Evolutionary conservation across 1,140 invertebrate species (phyloP).

Genomic region (Cyclargus thomasi): DNA sequence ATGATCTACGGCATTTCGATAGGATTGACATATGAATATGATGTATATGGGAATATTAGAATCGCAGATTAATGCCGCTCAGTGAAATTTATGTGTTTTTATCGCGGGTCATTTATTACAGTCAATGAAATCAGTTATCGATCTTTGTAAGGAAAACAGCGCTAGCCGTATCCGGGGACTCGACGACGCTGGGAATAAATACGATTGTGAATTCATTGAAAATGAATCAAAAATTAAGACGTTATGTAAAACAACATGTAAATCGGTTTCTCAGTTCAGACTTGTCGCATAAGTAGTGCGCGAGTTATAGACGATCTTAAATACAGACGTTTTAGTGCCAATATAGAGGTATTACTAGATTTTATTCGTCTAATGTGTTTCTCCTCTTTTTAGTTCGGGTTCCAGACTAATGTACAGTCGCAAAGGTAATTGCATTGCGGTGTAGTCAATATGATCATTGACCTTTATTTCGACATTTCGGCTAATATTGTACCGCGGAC

Average conservation of each 20-base stretch:
- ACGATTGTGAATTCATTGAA: background rate
- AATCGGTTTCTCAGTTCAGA: background rate
- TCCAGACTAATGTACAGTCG: background rate
- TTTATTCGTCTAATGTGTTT: background rate
- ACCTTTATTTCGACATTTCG: slow-evolving; percentile 32
- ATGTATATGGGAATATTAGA: background rate
- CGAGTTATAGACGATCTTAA: background rate
- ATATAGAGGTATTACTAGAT: background rate
- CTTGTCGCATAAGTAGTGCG: background rate
- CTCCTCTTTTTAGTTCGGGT: background rate
- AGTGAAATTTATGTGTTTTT: slow-evolving; percentile 10
- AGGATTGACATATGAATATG: slow-evolving; percentile 11
- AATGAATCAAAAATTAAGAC: slow-evolving; percentile 1
- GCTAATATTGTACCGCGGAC: slow-evolving; percentile 26
- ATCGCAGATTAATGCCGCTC: background rate
- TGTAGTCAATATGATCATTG: slow-evolving; percentile 36
- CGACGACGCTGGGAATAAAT: background rate
- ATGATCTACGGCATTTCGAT: slow-evolving; percentile 2
- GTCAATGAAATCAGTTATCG: slow-evolving; percentile 2
- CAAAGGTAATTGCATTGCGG: slow-evolving; percentile 7
- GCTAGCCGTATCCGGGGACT: background rate
- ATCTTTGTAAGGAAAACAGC: slow-evolving; percentile 1
- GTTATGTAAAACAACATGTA: background rate
- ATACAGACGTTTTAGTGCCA: background rate
- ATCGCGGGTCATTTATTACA: slow-evolving; percentile 2